Conservation (phyloP, 2,888 invertebrate species). For the Mythimna albipuncta region DNA sequence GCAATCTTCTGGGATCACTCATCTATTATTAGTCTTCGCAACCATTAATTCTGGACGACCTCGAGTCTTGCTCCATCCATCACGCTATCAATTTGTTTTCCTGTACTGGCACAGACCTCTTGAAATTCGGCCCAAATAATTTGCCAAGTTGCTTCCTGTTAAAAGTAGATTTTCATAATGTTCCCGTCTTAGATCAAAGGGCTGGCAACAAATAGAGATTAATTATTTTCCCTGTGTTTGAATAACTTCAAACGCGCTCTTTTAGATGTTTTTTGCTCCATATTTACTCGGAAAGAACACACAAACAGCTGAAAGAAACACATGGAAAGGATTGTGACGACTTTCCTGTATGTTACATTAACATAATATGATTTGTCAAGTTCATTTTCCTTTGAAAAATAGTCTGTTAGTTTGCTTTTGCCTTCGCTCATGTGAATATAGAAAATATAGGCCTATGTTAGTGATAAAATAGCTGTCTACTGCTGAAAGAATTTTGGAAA, state of each 20-base stretch:
- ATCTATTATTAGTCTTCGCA: constrained; percentile 37
- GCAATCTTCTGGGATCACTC: constrained; percentile 38
- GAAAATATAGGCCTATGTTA: no score
- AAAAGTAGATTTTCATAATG: constrained; percentile 34
- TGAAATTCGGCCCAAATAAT: constrained; percentile 41
- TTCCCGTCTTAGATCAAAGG: constrained; percentile 7
- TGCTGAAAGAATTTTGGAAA: no score
- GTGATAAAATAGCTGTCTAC: no score
- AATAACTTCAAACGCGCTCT: constrained; percentile 8
- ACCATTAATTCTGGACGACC: constrained; percentile 55
- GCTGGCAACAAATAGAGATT: constrained; percentile 8
- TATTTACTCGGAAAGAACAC: constrained; percentile 1
- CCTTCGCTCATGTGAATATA: no score
- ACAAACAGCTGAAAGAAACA: background rate
- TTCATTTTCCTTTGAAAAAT: constrained; percentile 21
- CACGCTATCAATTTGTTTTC: constrained; percentile 61
- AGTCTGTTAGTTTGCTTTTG: no score
- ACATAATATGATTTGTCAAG: constrained; percentile 11
- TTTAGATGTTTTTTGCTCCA: background rate
- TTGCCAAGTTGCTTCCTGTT: constrained; percentile 25
- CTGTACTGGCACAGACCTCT: constrained; percentile 19
- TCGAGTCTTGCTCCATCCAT: constrained; percentile 52
- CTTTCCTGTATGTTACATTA: constrained; percentile 25
- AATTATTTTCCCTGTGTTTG: background rate
- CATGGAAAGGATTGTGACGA: constrained; percentile 1